These are phyloP conservation scores for Lasioglossum morio DNA, from an alignment of 2,888 invertebrate species.

Conservation along the genomic window DNA sequence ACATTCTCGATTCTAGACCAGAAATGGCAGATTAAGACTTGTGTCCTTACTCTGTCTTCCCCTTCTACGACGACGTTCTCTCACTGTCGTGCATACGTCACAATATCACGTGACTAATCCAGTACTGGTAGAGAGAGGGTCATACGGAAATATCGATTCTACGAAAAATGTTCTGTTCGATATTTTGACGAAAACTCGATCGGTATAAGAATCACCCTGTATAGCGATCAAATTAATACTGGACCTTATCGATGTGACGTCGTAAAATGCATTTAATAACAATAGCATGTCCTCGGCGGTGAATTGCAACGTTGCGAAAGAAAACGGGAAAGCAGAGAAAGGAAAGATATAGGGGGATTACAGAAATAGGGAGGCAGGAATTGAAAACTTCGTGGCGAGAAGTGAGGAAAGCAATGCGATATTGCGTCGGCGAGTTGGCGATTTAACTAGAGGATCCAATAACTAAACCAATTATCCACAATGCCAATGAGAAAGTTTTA, in stretches of 20 bases:
- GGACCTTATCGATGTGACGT: not conserved
- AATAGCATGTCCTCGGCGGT: not conserved
- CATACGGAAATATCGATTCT: too few species aligned
- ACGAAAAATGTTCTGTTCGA: too few species aligned
- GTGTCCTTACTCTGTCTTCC: too few species aligned
- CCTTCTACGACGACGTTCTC: too few species aligned
- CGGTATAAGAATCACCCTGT: not conserved
- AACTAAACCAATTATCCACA: conserved; percentile 81
- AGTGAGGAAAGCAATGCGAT: conserved; percentile 63
- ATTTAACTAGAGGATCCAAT: conserved; percentile 75
- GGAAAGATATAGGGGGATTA: conserved; percentile 43
- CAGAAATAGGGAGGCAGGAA: conserved; percentile 46
- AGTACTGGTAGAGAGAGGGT: too few species aligned
- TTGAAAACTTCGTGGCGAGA: conserved; percentile 58
- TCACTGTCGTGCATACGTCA: too few species aligned
- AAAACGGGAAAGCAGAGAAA: conserved; percentile 7
- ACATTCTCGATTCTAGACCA: too few species aligned
- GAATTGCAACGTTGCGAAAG: conserved; percentile 7
- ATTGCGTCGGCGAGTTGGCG: conserved; percentile 70
- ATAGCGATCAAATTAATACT: not conserved
- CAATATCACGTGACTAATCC: too few species aligned
- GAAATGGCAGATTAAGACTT: too few species aligned
- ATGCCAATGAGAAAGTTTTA: conserved; percentile 79
- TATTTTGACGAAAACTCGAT: too few species aligned
- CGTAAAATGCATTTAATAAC: not conserved